Evolutionary conservation across 2,113 vertebrate genomes (phyloP).

Genomic region (Otocyon megalotis): DNA sequence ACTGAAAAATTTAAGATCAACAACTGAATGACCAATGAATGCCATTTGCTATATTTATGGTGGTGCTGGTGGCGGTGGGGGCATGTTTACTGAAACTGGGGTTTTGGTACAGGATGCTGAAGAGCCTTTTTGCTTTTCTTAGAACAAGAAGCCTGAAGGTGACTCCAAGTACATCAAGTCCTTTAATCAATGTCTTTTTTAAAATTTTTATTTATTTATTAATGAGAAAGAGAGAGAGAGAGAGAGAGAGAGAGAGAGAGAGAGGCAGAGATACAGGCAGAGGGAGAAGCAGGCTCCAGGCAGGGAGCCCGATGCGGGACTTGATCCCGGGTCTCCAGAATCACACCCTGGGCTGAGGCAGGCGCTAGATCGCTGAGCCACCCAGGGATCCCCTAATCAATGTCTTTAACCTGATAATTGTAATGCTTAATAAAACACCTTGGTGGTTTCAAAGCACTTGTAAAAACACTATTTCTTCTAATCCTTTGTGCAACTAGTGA

Average conservation of each 20-base stretch:
- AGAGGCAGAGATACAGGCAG: no score
- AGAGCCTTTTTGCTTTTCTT: not conserved
- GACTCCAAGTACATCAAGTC: not conserved
- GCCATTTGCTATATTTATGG: not conserved
- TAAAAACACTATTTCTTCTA: constrained; percentile 89
- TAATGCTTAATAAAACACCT: constrained; percentile 87
- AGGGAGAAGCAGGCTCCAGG: no score
- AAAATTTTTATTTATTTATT: no score
- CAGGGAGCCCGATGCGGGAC: no score
- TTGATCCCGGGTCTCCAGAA: no score
- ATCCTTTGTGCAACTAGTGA: not conserved
- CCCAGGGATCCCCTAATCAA: not conserved
- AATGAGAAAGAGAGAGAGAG: no score
- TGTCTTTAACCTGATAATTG: not conserved
- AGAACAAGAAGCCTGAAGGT: not conserved
- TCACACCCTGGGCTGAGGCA: no score
- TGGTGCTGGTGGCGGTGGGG: not conserved
- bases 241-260: no score
- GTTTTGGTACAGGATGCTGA: not conserved
- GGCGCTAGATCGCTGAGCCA: no score
- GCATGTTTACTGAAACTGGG: not conserved
- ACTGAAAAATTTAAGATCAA: not conserved
- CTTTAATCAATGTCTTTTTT: not conserved
- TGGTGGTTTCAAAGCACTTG: constrained; percentile 88
- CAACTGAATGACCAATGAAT: not conserved